Evolutionary conservation across 2,888 invertebrate species (phyloP).

Genomic region (Chaitophorus viminalis): DNA sequence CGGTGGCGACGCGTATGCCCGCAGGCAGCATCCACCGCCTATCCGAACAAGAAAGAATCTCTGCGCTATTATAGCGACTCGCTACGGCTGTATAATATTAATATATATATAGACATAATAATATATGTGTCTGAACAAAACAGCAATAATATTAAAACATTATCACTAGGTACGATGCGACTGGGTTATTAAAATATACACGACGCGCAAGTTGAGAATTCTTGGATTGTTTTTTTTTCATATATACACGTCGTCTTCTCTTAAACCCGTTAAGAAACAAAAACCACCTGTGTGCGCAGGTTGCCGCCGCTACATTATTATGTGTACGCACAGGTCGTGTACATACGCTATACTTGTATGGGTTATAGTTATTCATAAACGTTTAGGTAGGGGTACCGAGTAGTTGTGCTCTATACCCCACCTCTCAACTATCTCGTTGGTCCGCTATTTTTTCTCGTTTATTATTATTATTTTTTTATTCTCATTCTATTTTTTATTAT

Average conservation of each 20-base stretch:
- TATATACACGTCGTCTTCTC: neutral
- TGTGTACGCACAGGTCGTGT: neutral
- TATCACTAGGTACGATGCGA: too few relatives aligned
- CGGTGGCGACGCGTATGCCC: neutral
- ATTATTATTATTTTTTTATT: neutral
- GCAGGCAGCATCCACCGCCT: neutral
- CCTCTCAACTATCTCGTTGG: neutral
- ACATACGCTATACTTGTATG: neutral
- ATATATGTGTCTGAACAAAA: neutral
- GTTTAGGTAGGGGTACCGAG: constrained; percentile 19
- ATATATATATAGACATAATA: too few relatives aligned
- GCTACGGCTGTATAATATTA: neutral
- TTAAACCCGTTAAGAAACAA: constrained; percentile 32
- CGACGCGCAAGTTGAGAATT: neutral
- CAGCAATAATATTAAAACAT: neutral
- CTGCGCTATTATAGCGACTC: neutral
- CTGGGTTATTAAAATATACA: neutral
- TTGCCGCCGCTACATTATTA: neutral
- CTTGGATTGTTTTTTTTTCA: neutral
- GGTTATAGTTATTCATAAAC: neutral
- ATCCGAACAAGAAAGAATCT: neutral
- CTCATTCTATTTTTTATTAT: neutral
- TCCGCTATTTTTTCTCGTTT: neutral
- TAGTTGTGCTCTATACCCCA: neutral
- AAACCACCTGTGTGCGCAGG: constrained; percentile 40